These are phyloP conservation scores for Mesocricetus auratus DNA, from an alignment of 2,113 vertebrate genomes.

Conservation along the genomic window DNA sequence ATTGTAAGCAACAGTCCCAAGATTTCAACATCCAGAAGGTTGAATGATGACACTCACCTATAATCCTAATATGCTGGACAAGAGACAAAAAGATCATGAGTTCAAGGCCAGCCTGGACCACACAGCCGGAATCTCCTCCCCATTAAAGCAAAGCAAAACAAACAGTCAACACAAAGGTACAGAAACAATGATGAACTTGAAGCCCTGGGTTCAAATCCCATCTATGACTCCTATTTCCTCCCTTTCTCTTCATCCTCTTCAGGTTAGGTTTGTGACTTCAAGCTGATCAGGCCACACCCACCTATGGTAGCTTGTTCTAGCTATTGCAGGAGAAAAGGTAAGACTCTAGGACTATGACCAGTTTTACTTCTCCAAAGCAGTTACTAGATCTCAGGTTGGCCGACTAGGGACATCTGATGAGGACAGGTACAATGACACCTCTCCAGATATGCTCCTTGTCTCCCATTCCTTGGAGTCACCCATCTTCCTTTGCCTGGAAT, in stretches of 20 bases:
- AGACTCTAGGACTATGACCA: background rate
- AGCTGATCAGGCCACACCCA: background rate
- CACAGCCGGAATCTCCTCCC: background rate
- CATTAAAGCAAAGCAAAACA: background rate
- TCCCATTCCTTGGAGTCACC: background rate
- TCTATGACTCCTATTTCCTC: background rate
- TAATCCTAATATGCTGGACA: background rate
- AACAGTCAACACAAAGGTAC: background rate
- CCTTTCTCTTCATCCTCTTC: background rate
- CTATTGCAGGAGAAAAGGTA: background rate
- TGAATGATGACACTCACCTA: background rate
- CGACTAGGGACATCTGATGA: background rate
- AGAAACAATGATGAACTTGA: background rate
- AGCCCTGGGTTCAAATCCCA: background rate
- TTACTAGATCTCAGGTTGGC: too few relatives aligned
- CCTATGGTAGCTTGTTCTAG: too few relatives aligned
- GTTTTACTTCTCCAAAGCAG: background rate
- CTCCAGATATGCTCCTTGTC: background rate
- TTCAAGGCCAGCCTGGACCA: background rate
- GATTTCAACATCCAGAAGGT: background rate
- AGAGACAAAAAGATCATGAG: background rate
- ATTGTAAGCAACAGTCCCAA: background rate
- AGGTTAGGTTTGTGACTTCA: background rate
- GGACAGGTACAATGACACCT: background rate
- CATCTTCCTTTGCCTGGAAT: background rate